Evolutionary conservation across 2,113 vertebrate species (phyloP).

Genomic region (Brevimyrus niger): DNA sequence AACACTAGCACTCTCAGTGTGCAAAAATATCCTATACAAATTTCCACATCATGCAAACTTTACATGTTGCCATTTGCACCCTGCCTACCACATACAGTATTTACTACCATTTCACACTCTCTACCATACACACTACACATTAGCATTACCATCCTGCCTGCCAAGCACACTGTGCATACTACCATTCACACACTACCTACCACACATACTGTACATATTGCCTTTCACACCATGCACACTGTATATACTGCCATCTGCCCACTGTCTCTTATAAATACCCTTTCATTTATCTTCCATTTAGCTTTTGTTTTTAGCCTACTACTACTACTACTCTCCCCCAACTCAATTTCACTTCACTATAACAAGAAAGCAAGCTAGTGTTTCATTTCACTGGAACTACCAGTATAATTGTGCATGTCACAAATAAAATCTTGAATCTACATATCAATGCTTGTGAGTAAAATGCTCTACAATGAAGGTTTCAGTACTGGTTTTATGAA

Average conservation of each 20-base stretch:
- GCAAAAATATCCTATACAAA: neutral
- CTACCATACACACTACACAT: neutral
- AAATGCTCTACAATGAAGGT: neutral
- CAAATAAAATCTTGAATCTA: neutral
- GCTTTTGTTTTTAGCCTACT: neutral
- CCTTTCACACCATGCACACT: neutral
- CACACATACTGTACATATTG: neutral
- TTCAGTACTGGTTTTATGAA: neutral
- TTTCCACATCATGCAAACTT: neutral
- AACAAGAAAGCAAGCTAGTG: neutral
- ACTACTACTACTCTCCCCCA: no score
- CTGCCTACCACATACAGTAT: neutral
- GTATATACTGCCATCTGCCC: neutral
- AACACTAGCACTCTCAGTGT: neutral
- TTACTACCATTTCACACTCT: neutral
- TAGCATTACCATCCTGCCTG: neutral
- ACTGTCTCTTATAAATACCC: neutral
- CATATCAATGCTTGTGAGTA: neutral
- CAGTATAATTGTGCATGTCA: neutral
- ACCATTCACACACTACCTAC: neutral
- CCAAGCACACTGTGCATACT: neutral
- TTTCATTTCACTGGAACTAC: neutral
- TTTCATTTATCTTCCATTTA: neutral
- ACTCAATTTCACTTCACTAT: neutral
- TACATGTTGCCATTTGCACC: neutral